Percentiles rank a stretch among this genome's conserved stretches.
phyloP scores from a whole-genome alignment of 2,888 invertebrate genomes.

The Andrena fulva region DNA sequence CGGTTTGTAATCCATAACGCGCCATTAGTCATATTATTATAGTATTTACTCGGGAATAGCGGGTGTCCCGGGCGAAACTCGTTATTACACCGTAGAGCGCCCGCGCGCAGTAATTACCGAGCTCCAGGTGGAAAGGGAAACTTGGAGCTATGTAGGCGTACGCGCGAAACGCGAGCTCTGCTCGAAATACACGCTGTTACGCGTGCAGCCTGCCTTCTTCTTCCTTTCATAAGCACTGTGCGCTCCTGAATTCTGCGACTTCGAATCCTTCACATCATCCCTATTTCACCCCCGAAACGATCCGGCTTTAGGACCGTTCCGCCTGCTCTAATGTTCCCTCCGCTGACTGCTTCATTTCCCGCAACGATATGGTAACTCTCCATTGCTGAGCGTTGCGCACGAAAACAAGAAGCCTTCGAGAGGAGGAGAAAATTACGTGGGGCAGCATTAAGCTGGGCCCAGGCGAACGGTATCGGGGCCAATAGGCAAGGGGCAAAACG shows the following conservation, averaged over 20 bases:
- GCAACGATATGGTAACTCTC: neutral
- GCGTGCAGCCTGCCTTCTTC: slow-evolving; percentile 23
- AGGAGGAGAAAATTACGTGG: neutral
- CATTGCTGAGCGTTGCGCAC: neutral
- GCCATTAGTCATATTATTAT: slow-evolving; percentile 70
- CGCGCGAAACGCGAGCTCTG: slow-evolving; percentile 32
- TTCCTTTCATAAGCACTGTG: neutral
- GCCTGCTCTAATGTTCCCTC: slow-evolving; percentile 1
- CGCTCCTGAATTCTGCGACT: neutral
- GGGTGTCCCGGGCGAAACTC: slow-evolving; percentile 64
- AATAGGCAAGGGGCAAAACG: slow-evolving; percentile 32
- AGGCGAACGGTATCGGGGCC: slow-evolving; percentile 36
- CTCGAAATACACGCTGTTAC: neutral
- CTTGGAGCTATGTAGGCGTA: slow-evolving; percentile 41
- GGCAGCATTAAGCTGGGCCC: slow-evolving; percentile 31
- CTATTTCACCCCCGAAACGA: neutral
- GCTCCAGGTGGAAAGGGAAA: slow-evolving; percentile 65
- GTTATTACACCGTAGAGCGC: slow-evolving; percentile 61
- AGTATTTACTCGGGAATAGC: slow-evolving; percentile 71
- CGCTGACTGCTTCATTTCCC: slow-evolving; percentile 38
- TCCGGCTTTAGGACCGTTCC: slow-evolving; percentile 7
- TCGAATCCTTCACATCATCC: no score
- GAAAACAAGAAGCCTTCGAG: slow-evolving; percentile 9
- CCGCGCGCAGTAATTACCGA: slow-evolving; percentile 65
- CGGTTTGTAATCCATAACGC: slow-evolving; percentile 73